These are phyloP conservation scores for Copsychus sechellarum DNA, from an alignment of 2,113 vertebrate species.

Conservation along the genomic window DNA sequence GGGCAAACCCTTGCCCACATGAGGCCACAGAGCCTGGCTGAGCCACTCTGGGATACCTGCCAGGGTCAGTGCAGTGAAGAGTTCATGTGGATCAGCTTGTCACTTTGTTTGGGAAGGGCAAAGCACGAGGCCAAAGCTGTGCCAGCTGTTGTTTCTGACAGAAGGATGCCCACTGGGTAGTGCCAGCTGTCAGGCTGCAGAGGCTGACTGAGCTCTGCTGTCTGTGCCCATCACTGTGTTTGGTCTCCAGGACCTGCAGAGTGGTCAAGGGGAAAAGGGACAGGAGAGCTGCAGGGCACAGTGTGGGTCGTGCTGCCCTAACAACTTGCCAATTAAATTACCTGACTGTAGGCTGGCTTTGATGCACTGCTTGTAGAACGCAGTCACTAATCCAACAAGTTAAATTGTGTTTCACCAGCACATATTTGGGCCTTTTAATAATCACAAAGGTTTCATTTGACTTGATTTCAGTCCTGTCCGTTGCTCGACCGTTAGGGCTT, in stretches of 20 bases:
- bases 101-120: not conserved
- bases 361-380: not conserved
- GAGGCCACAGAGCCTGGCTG: not conserved
- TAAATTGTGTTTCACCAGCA: not conserved
- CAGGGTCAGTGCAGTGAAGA: not conserved
- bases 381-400: not conserved
- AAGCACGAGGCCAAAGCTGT: rapidly evolving
- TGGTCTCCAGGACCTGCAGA: not conserved
- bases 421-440: not conserved
- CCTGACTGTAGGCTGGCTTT: not conserved
- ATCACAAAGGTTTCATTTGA: not conserved
- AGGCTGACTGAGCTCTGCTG: not conserved
- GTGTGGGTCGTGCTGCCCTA: rapidly evolving
- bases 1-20: not conserved
- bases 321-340: not conserved
- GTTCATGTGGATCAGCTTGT: not conserved
- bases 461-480: not conserved
- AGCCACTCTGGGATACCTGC: not conserved
- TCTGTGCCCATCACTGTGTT: not conserved
- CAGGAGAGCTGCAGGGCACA: not conserved
- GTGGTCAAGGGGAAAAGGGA: not conserved
- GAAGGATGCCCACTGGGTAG: not conserved
- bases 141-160: not conserved
- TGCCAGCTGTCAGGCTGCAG: not conserved
- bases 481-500: not conserved